Conservation (phyloP, 2,888 invertebrate species). For the Lasioglossum vierecki region DNA sequence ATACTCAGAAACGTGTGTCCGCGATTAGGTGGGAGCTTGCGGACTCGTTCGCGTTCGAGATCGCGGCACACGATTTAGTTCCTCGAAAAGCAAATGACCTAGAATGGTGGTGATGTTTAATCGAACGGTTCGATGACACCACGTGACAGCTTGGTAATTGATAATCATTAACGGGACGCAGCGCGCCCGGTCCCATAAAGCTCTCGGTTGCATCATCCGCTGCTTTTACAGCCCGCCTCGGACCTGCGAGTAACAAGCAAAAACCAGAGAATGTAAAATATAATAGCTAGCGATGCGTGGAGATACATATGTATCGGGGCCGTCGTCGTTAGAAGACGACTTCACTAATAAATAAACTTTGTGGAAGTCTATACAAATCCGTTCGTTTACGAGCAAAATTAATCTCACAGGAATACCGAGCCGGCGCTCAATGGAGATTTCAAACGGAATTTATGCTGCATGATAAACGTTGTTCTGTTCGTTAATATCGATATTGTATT, state of each 20-base stretch:
- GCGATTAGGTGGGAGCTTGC: constrained; percentile 38
- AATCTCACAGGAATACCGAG: not conserved
- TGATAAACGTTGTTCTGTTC: not conserved
- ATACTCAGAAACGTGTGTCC: constrained; percentile 44
- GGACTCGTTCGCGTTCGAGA: constrained; percentile 14
- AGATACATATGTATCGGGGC: not conserved
- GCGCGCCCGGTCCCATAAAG: not conserved
- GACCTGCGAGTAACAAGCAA: not conserved
- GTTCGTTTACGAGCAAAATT: constrained; percentile 2
- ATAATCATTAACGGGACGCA: constrained; percentile 6
- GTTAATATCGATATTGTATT: not conserved
- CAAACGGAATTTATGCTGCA: not conserved
- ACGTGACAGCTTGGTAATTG: constrained; percentile 21
- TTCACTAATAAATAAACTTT: not conserved
- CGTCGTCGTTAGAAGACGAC: not conserved
- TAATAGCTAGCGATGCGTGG: not conserved
- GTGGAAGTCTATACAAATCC: not conserved
- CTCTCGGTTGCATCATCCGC: constrained; percentile 1
- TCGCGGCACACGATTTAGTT: constrained; percentile 17
- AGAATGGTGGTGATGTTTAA: constrained; percentile 32
- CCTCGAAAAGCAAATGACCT: constrained; percentile 51
- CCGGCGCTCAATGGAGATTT: not conserved
- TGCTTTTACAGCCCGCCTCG: not conserved
- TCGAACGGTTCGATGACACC: constrained; percentile 19
- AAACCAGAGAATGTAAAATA: not conserved